These are phyloP conservation scores for Scyliorhinus canicula DNA, from an alignment of 2,797 vertebrate species.

Conservation along the genomic window DNA sequence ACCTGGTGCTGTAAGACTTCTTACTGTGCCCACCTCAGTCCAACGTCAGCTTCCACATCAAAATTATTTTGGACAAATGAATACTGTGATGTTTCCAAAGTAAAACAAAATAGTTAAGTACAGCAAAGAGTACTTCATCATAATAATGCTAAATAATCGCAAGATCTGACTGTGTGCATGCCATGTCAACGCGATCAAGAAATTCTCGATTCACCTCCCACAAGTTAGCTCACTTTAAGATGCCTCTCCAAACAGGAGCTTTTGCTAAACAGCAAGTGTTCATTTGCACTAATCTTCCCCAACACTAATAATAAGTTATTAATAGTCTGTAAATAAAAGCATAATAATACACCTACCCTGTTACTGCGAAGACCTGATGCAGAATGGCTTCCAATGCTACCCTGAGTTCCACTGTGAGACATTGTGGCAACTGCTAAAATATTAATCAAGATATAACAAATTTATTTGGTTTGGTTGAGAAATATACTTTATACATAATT, in stretches of 20 bases:
- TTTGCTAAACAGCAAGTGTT: background rate
- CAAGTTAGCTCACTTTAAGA: background rate
- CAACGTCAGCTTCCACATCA: too few relatives aligned
- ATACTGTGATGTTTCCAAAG: background rate
- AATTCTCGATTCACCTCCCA: too few relatives aligned
- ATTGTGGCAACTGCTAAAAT: conserved; percentile 55
- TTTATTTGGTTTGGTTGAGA: background rate
- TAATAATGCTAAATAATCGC: background rate
- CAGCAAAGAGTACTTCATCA: background rate
- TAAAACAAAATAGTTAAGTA: background rate
- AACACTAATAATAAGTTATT: background rate
- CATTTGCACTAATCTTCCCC: background rate
- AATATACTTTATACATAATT: background rate
- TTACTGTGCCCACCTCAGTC: too few relatives aligned
- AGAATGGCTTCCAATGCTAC: conserved; percentile 69
- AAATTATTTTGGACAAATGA: background rate
- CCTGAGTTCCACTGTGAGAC: conserved; percentile 73
- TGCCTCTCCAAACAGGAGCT: background rate
- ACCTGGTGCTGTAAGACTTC: too few relatives aligned
- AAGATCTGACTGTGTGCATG: background rate
- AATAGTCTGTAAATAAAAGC: background rate
- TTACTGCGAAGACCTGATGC: conserved; percentile 56
- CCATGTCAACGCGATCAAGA: background rate
- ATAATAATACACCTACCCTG: conserved; percentile 52
- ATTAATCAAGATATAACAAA: conserved; percentile 6